Base-by-base conservation (phyloP, 2,797 vertebrate genomes). In the Triplophysa yarkandensis region DNA sequence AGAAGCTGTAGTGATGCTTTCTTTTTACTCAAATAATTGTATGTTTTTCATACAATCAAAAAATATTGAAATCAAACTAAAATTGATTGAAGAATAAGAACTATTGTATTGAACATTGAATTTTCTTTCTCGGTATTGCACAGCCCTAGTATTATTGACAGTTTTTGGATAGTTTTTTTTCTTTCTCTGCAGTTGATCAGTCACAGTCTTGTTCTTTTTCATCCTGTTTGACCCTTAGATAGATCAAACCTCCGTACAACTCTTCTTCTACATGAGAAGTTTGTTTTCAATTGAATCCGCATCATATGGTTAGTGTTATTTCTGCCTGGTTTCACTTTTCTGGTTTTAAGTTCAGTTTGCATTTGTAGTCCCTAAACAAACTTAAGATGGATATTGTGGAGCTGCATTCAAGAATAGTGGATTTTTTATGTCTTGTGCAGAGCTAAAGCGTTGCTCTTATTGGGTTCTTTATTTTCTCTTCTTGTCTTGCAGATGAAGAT, bases 371-470 rank as follows among this genome's bases (percentile, higher is more conserved):
- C 4, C 62, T 65, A 54, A 73, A 73, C 36, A 17, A 43, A 32
- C 61, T 65, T 34, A 27, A 66, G 71, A n/a, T 66, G 71, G 65
- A 65, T 65, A 32, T 73, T 55, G 71, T 17, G 10, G 55, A n/a
- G 55, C 55, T 19, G 28, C 19, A 4, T 74, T 14, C 16, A 8
- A 30, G 60, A 50, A 63, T 28, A 64, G 58, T 52, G 14, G 16
- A 21, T 63, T 64, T 72, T 44, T 73, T 23, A 57, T 14, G 11
- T 36, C 36, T 66, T 77, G 36, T 55, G 58, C n/a, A 66, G 46
- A 4, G 43, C 50, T 64, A 16, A 61, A 48, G 61, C 43, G 76
- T 71, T 80, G 78, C 76, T 80, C 81, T 78, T 78, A 74, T 67
- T 11, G 66, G 48, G 73, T 58, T 76, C 70, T 63, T 76, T 74